Evolutionary conservation across 2,113 vertebrate genomes (phyloP), one percentile per base, ranked within the genome.

Genomic region (Ciconia stormi): DNA sequence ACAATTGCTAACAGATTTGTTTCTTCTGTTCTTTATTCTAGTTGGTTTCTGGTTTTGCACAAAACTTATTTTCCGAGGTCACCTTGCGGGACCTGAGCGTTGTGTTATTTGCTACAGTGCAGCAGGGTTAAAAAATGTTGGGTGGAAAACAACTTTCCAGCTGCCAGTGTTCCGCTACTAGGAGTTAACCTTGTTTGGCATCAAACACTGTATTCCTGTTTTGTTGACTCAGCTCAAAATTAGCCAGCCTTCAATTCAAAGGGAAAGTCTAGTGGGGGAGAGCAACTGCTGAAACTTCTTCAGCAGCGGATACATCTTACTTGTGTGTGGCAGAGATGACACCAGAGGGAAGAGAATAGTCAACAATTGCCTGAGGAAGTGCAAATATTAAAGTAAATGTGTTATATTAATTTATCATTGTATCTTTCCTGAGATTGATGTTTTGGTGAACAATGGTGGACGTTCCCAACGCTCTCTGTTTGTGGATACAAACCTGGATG

Each of bases 361-460:
- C 26, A 58, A 40, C 7, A 19, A 3, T 34, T 47, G n/a, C 46
- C 32, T 25, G 18, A 79, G 56, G 61, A 93, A 72, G 55, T 17
- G 7, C 16, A 20, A 66, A 22, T 49, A 16, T 67, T 16, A 13
- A 59, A 76, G 76, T 13, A 50, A 76, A 67, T 4, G 11, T 49
- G 10, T 66, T 50, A 3, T 42, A 25, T 72, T 83, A 34, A 53
- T 63, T 13, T 74, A 22, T 53, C 9, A 9, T 70, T 71, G 44
- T 84, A 7, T 87, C 94, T 81, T 92, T 90, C 44, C 63, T 18
- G 2, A 98, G 99, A 99, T 99, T 5, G 99, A 99, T 53, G 86
- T 99, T 92, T 97, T 99, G 88, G 96, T 99, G 56, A 99, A 99
- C 98, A 99, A 99, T 2, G 98, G 98, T 4, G 99, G 99, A 38